Evolutionary conservation across 2,113 vertebrate genomes (phyloP), one percentile per base, ranked within the genome.

Genomic region (Rhodinocichla rosea): DNA sequence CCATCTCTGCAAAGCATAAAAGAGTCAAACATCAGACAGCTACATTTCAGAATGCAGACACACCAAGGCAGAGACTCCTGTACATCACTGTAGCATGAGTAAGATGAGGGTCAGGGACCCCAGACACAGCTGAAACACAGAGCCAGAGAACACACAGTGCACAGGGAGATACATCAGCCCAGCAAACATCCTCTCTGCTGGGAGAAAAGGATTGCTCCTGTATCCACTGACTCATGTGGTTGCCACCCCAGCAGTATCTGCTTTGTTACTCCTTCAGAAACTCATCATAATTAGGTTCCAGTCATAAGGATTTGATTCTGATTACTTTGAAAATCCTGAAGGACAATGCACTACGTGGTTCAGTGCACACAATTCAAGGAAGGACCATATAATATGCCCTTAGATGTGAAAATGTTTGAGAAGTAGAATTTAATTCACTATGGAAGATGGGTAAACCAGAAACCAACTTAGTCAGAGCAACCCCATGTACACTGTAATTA

Each of bases 361-460:
- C 94, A 94, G 35, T 67, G 87, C 47, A 86, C 82, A 59, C 42
- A 80, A 21, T 83, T 88, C 78, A 90, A 67, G 62, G 42, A 89
- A 80, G 63, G 59, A 63, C 79, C 52, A 52, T 40, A 77, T 70
- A 77, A 90, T 47, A 70, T 15, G 56, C n/a, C 67, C 53, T 82
- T 77, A 71, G 52, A 89, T 42, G 49, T 80, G 93, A 83, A 94
- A 90, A 83, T 37, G 50, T 83, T 90, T 91, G 53, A 95, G 52
- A 83, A 88, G 78, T 45, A 79, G 65, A 87, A 92, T 60, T 88
- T 90, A 86, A 94, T 94, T 90, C 75, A 86, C 59, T 62, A 39
- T 30, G 57, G 69, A 65, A 50, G 45, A 73, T n/a, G 32, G 22
- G 63, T 79, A 94, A 90, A 91, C 59, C 62, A 92, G 55, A 74